Conservation (phyloP, 2,113 vertebrate genomes). For the Thomomys bottae region DNA sequence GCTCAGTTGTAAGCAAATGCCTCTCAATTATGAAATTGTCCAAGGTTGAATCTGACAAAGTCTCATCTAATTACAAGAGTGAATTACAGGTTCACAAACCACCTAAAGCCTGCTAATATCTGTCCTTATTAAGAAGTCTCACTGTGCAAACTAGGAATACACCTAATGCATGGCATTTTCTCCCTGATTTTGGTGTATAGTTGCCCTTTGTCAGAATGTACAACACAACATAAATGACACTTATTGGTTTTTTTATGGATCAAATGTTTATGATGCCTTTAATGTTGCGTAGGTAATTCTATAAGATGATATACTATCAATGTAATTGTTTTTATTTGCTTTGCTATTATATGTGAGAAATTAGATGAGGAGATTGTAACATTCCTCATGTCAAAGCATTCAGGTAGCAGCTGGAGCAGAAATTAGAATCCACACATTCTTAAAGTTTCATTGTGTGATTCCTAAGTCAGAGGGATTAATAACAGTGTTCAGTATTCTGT, state of each 20-base stretch:
- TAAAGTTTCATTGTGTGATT: constrained; percentile 6
- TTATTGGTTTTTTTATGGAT: constrained; percentile 62
- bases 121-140: constrained; percentile 68
- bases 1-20: constrained; percentile 58
- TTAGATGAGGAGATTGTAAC: constrained; percentile 25
- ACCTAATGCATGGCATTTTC: constrained; percentile 38
- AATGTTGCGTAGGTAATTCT: constrained; percentile 41
- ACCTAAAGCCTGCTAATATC: constrained; percentile 63
- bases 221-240: constrained; percentile 59
- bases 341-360: constrained; percentile 54
- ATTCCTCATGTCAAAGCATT: not conserved
- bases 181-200: constrained; percentile 55
- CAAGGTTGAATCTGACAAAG: constrained; percentile 65
- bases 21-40: constrained; percentile 71
- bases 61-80: constrained; percentile 68
- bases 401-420: not conserved
- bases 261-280: constrained; percentile 70
- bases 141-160: constrained; percentile 40
- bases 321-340: constrained; percentile 57
- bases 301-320: constrained; percentile 62
- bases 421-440: constrained; percentile 20
- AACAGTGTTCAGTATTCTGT: constrained; percentile 7
- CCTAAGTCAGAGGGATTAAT: constrained; percentile 35
- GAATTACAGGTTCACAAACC: constrained; percentile 78
- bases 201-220: constrained; percentile 62